Conservation (phyloP, 1,140 invertebrate genomes). For the Orchestia grillus region DNA sequence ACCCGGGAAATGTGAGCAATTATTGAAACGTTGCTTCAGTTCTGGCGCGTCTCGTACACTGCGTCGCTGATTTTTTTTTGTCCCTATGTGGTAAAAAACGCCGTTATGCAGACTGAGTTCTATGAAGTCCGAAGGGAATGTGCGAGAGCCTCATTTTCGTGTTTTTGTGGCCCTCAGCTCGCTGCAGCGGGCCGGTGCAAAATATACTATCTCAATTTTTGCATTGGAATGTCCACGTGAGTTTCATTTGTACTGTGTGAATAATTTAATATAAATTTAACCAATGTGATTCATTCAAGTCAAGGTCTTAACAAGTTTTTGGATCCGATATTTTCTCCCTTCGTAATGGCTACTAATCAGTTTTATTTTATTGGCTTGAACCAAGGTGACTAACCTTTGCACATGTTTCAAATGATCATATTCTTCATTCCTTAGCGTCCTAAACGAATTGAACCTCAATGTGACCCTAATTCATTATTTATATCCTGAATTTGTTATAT, state of each 20-base stretch:
- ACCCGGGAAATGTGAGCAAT: neutral
- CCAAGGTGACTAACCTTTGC: neutral
- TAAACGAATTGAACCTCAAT: too few species aligned
- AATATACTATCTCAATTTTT: neutral
- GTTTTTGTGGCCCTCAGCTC: neutral
- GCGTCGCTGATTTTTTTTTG: neutral
- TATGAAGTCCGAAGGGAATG: neutral
- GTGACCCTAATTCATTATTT: too few species aligned
- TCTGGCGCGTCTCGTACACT: neutral
- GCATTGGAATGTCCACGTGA: neutral
- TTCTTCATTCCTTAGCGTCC: too few species aligned
- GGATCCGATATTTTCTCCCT: neutral
- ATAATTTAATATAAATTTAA: neutral
- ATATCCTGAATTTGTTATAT: too few species aligned
- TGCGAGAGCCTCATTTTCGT: neutral
- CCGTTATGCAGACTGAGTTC: neutral
- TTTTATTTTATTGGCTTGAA: neutral
- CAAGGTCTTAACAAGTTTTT: neutral
- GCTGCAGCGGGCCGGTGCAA: neutral
- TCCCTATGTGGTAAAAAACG: neutral
- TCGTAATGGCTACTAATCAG: neutral
- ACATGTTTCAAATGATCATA: neutral
- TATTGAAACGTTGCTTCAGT: neutral
- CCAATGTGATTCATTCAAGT: neutral
- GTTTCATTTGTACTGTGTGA: neutral